Percentiles rank a stretch among this genome's conserved stretches.
These are phyloP conservation scores for Napeogenes inachia DNA, from an alignment of 2,888 invertebrate species.

Conservation along the genomic window DNA sequence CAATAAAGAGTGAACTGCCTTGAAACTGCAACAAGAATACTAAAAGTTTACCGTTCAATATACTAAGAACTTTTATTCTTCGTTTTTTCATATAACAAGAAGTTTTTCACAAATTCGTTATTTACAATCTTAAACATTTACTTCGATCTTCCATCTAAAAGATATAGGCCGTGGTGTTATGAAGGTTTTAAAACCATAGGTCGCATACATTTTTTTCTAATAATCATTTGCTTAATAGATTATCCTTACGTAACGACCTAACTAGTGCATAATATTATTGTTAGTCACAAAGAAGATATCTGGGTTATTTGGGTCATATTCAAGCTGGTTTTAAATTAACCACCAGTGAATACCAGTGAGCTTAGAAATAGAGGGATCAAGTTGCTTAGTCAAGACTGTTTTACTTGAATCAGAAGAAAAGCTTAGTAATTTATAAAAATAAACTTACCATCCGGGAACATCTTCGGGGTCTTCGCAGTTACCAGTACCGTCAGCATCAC, in stretches of 20 bases:
- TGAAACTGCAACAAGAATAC: constrained; percentile 62
- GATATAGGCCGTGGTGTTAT: too few species aligned
- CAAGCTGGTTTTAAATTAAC: constrained; percentile 55
- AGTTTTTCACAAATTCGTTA: constrained; percentile 6
- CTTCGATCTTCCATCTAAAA: too few species aligned
- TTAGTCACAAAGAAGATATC: constrained; percentile 72
- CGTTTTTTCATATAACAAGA: constrained; percentile 21
- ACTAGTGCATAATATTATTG: constrained; percentile 56
- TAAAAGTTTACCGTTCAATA: constrained; percentile 57
- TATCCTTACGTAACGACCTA: neutral
- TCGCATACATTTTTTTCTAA: constrained; percentile 9
- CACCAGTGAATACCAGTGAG: constrained; percentile 59
- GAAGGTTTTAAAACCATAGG: neutral
- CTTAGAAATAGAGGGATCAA: constrained; percentile 56
- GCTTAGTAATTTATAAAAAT: constrained; percentile 12
- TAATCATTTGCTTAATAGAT: neutral
- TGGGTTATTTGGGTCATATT: constrained; percentile 51
- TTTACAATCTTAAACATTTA: neutral
- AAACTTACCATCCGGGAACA: constrained; percentile 89
- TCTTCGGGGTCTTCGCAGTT: constrained; percentile 97
- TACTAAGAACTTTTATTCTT: constrained; percentile 43
- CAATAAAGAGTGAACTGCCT: constrained; percentile 65
- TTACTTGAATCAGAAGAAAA: constrained; percentile 54
- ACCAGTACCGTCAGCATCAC: constrained; percentile 91
- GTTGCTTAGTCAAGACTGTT: constrained; percentile 49